Conservation (phyloP, 2,888 invertebrate species). For the Acronicta leporina region DNA sequence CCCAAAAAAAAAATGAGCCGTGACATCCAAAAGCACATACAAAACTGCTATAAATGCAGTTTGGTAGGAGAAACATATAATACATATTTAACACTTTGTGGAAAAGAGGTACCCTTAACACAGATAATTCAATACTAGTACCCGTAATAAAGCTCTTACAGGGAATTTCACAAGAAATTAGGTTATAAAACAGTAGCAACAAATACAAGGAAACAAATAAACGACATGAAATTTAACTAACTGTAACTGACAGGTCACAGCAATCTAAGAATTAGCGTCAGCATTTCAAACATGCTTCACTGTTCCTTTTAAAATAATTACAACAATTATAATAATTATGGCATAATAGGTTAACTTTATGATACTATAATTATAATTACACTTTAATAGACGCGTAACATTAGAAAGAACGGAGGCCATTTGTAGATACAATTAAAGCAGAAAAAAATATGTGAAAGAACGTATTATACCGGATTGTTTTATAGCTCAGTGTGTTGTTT, state of each 20-base stretch:
- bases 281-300: slow-evolving; percentile 12
- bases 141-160: too few species aligned
- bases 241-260: slow-evolving; percentile 26
- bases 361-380: slow-evolving; percentile 55
- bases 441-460: too few species aligned
- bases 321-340: slow-evolving; percentile 47
- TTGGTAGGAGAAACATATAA: too few species aligned
- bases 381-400: slow-evolving; percentile 25
- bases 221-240: slow-evolving; percentile 10
- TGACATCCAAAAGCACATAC: too few species aligned
- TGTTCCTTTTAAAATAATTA: slow-evolving; percentile 40
- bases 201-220: slow-evolving; percentile 17
- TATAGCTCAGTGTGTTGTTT: too few species aligned
- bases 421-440: not conserved
- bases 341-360: slow-evolving; percentile 39
- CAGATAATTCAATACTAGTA: too few species aligned
- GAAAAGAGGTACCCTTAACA: too few species aligned
- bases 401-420: not conserved
- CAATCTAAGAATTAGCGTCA: slow-evolving; percentile 24
- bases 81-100: too few species aligned
- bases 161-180: not conserved
- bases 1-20: too few species aligned
- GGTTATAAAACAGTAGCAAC: slow-evolving; percentile 1
- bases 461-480: too few species aligned
- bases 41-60: too few species aligned